Evolutionary conservation across 2,888 invertebrate species (phyloP).

Genomic region (Drosophila bunnanda): DNA sequence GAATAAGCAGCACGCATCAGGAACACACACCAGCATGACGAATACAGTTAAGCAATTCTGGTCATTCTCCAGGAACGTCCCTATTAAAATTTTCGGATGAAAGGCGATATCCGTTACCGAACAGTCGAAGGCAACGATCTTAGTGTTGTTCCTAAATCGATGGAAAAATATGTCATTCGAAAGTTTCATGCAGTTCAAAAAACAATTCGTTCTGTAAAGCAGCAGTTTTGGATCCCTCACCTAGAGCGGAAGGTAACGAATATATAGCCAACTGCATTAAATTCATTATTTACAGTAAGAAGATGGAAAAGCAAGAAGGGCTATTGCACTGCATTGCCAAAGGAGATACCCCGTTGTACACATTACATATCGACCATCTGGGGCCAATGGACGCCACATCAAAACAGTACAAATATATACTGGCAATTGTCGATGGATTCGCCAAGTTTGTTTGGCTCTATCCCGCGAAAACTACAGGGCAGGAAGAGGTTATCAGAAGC

Average conservation of each 20-base stretch:
- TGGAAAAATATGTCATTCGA: not conserved
- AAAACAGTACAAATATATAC: too few relatives aligned
- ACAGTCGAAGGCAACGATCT: not conserved
- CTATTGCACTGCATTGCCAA: too few relatives aligned
- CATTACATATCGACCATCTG: too few relatives aligned
- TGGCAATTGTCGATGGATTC: not conserved
- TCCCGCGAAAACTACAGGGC: too few relatives aligned
- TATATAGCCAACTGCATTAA: too few relatives aligned
- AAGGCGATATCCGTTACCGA: not conserved
- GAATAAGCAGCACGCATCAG: not conserved
- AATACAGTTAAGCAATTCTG: not conserved
- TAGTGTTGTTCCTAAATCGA: not conserved
- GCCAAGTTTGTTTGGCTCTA: not conserved
- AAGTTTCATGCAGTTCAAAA: not conserved
- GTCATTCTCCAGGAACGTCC: not conserved
- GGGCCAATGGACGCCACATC: too few relatives aligned
- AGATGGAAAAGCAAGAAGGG: too few relatives aligned
- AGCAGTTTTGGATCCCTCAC: not conserved
- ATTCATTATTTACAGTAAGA: too few relatives aligned
- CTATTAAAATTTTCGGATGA: not conserved
- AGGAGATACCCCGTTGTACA: too few relatives aligned
- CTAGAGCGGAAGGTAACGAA: too few relatives aligned
- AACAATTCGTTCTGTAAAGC: not conserved
- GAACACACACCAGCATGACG: not conserved
- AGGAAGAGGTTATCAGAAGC: too few relatives aligned